Percentiles rank a stretch among this genome's conserved stretches.
Conservation (phyloP, 2,113 vertebrate genomes). For the Platysteira castanea region DNA sequence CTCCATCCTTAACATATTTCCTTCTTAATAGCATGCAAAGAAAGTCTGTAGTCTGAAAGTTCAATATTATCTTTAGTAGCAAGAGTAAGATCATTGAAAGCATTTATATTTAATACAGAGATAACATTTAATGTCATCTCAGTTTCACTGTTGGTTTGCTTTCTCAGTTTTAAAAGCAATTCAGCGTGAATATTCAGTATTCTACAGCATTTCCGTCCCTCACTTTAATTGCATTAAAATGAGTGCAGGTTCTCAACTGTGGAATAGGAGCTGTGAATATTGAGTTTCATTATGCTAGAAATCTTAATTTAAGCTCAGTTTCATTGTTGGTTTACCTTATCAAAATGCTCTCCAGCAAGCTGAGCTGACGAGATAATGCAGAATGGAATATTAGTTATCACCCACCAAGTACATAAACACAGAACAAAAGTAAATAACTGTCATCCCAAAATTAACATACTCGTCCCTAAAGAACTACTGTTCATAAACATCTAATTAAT, state of each 20-base stretch:
- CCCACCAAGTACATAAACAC: not conserved
- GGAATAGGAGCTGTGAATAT: not conserved
- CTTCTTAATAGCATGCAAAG: not conserved
- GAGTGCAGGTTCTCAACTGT: not conserved
- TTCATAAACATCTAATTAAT: slow-evolving; percentile 52
- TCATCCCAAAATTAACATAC: slow-evolving; percentile 35
- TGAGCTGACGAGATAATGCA: slow-evolving; percentile 51
- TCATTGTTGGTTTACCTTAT: slow-evolving; percentile 41
- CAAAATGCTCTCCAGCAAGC: slow-evolving; percentile 37
- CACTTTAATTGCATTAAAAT: not conserved
- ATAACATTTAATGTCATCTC: not conserved
- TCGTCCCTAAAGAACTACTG: slow-evolving; percentile 30
- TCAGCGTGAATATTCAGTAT: not conserved
- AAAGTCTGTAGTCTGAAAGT: not conserved
- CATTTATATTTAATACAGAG: not conserved
- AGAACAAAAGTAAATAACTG: slow-evolving; percentile 50
- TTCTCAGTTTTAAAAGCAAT: not conserved
- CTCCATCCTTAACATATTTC: not conserved
- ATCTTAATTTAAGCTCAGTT: slow-evolving; percentile 53
- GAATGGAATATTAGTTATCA: slow-evolving; percentile 43
- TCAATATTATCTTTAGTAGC: not conserved
- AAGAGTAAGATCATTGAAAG: not conserved
- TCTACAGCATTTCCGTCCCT: not conserved
- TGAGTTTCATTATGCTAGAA: slow-evolving; percentile 15
- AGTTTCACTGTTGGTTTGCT: not conserved